phyloP scores from a whole-genome alignment of 2,113 vertebrate species.

The Proterorhinus semilunaris region DNA sequence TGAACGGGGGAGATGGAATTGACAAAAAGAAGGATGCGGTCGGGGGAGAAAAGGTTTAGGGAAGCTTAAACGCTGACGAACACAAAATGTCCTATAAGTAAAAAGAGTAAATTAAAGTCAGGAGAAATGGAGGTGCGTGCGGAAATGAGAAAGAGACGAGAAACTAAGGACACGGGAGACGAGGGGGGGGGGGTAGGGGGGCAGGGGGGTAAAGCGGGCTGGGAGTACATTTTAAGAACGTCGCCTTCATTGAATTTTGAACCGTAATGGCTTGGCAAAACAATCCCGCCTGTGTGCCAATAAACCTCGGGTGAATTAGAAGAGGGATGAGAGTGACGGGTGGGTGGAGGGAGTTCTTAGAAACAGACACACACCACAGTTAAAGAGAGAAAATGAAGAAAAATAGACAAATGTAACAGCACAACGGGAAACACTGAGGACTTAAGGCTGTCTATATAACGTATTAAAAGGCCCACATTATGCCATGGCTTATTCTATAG shows the following conservation, averaged over 20 bases:
- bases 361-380: slow-evolving; percentile 49
- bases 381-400: slow-evolving; percentile 52
- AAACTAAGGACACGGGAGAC: slow-evolving; percentile 43
- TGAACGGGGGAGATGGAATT: slow-evolving; percentile 19
- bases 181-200: neutral
- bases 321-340: slow-evolving; percentile 51
- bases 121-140: slow-evolving; percentile 12
- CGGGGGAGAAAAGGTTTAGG: neutral
- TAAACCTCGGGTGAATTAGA: slow-evolving; percentile 71
- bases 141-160: slow-evolving; percentile 26
- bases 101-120: slow-evolving; percentile 21
- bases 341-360: slow-evolving; percentile 6
- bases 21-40: slow-evolving; percentile 24
- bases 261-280: slow-evolving; percentile 75
- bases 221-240: slow-evolving; percentile 65
- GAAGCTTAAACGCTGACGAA: slow-evolving; percentile 46
- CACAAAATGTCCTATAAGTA: slow-evolving; percentile 10
- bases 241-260: slow-evolving; percentile 70
- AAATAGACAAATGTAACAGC: slow-evolving; percentile 36
- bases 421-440: slow-evolving; percentile 50
- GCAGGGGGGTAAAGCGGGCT: slow-evolving; percentile 41
- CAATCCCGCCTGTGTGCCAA: slow-evolving; percentile 68
- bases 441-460: slow-evolving; percentile 31
- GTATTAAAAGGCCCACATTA: slow-evolving; percentile 3
- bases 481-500: neutral